Base-by-base conservation (phyloP, 2,888 invertebrate genomes). In the Furcula furcula region DNA sequence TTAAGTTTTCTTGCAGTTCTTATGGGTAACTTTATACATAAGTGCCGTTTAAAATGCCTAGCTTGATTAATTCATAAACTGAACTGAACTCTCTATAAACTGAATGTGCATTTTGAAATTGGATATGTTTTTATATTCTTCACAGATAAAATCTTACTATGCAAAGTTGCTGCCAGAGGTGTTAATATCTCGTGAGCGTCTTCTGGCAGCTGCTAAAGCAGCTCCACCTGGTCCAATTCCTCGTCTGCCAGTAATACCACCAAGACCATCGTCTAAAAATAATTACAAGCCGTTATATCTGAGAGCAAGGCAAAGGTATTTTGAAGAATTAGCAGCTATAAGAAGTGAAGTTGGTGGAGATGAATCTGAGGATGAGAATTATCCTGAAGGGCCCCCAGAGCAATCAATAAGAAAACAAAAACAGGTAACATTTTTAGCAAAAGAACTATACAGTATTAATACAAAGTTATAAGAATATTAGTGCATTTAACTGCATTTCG, bases 351-450 rank as follows among this genome's bases (percentile, higher is more conserved):
- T 94, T 54, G 91, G 94, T 31, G 93, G 94, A n/a, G 91, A 94
- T 31, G 89, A 92, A 38, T 94, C 94, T 15, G 95, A 95, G 48
- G 94, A 94, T 80, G 96, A 96, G 54, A 93, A 93, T 58, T 93
- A 93, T 69, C 93, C 93, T 23, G 93, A 93, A 65, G 93, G 93
- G 0, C 91, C 92, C 19, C 91, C 92, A 18, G 88, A 91, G 30
- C 74, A 91, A 25, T 89, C 89, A 16, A 78, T 90, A 40, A 92
- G 91, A 60, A 92, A 91, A 58, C 89, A 90, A 39, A 89, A 91
- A 55, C 90, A 56, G 40, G 34, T 46, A 13, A 31, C n/a, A n/a
- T n/a, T 29, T 18, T 21, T 37, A 29, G 40, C n/a, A n/a, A n/a
- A n/a, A n/a, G n/a, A n/a, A n/a, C n/a, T n/a, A n/a, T n/a, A n/a